Conservation (phyloP, 2,888 invertebrate species). For the Griposia aprilina region DNA sequence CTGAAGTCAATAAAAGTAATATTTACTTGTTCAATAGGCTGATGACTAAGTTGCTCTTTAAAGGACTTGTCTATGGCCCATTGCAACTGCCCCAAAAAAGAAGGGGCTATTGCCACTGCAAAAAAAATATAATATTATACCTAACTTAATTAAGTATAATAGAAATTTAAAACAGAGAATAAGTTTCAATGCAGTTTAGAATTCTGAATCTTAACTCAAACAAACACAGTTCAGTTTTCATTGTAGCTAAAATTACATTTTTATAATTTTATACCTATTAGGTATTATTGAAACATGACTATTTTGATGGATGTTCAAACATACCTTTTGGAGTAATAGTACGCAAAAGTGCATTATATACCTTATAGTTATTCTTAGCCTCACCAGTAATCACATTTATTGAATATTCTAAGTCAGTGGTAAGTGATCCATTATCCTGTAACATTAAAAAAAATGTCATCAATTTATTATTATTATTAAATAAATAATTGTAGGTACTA, state of each 20-base stretch:
- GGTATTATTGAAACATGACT: background rate
- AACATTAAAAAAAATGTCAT: background rate
- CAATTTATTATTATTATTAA: background rate
- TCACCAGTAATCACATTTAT: background rate
- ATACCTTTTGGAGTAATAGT: slow-evolving; percentile 25
- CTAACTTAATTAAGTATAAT: background rate
- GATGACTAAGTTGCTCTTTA: slow-evolving; percentile 36
- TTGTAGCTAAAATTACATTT: background rate
- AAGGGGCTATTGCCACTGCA: slow-evolving; percentile 36
- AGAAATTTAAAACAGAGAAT: background rate
- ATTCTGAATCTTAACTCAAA: background rate
- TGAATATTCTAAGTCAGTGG: slow-evolving; percentile 33
- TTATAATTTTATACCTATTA: background rate
- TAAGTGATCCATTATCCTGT: slow-evolving; percentile 12
- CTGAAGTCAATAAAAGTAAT: background rate
- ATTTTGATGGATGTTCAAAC: background rate
- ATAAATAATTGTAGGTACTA: background rate
- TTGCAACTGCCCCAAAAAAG: slow-evolving; percentile 44
- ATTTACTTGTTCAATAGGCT: slow-evolving; percentile 32
- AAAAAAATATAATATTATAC: background rate
- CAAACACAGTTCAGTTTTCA: background rate
- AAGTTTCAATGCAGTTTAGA: background rate
- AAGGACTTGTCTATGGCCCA: slow-evolving; percentile 61
- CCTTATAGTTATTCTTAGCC: background rate
- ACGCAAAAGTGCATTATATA: slow-evolving; percentile 27